Base-by-base conservation (phyloP, 2,888 invertebrate genomes). In the Scrobipalpa atriplicella region DNA sequence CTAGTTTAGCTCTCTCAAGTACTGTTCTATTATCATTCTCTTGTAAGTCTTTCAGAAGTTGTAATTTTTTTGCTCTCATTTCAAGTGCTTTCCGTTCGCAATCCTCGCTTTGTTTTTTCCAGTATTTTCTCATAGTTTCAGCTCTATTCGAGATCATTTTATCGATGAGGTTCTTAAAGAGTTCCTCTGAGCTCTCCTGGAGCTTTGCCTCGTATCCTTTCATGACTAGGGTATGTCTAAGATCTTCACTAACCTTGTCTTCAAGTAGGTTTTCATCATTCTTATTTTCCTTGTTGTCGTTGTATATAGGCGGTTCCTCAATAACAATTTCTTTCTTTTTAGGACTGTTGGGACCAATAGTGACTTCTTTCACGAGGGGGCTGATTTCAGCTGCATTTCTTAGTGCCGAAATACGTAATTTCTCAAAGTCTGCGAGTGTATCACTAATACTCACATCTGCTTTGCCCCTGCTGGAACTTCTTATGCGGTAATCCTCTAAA, bases 341-440 rank as follows among this genome's bases (percentile, higher is more conserved):
- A 10, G 81, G 79, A 64, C 80, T 84, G 13, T 83, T 84, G 0
- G 94, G 93, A 0, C 94, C 94, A 66, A 94, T 90, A 0, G 94
- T 95, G 0, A 92, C 92, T 80, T 93, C 89, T 70, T 89, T 89
- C 0, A 94, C 84, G 43, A 81, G 76, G 2, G 90, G 88, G 68
- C 94, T 94, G 36, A 94, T 90, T 75, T 87, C 85, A 18, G 91
- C 92, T 3, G 94, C 94, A 79, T 95, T 95, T 47, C 89, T 91
- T 29, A 95, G 79, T 6, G 94, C 94, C 2, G 95, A 94, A 68
- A 94, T 85, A 73, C 94, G 94, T 61, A 95, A 79, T 73, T 89
- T 89, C 66, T 91, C 92, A 75, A 94, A 87, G 72, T 85, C 88
- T 2, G 83, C 79, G 21, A 90, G 75, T 62, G 84, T 78, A 62